Percentiles rank a stretch among this genome's conserved stretches.
phyloP scores from a whole-genome alignment of 2,888 invertebrate genomes.

The Tinea semifulvella region DNA sequence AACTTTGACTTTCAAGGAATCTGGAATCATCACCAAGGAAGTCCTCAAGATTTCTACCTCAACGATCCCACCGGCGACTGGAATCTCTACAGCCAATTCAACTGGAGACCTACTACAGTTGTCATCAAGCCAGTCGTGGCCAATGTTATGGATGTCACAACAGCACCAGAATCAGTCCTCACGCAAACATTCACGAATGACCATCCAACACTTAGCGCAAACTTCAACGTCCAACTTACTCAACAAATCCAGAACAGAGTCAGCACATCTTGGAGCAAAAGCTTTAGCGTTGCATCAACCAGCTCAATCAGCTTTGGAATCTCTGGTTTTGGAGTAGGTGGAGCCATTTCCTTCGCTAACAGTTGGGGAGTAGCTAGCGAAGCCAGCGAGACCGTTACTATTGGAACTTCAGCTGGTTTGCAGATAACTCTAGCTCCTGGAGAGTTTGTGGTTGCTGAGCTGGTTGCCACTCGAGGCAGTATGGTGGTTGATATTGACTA shows the following conservation, averaged over 20 bases:
- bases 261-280: not conserved
- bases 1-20: not conserved
- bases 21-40: not conserved
- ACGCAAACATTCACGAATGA: conserved; percentile 9
- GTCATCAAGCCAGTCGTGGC: not conserved
- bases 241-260: conserved; percentile 8
- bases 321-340: not conserved
- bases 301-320: not conserved
- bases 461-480: conserved; percentile 11
- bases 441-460: conserved; percentile 5
- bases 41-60: not conserved
- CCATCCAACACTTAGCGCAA: not conserved
- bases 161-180: not conserved
- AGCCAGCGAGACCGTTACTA: not conserved
- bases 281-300: not conserved
- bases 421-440: conserved; percentile 9
- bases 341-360: not conserved
- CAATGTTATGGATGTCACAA: not conserved
- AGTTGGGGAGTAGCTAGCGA: not conserved
- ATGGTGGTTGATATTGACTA: conserved; percentile 21
- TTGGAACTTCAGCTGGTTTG: conserved; percentile 7
- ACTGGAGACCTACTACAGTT: conserved; percentile 4
- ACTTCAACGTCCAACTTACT: conserved; percentile 5
- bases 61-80: conserved; percentile 4
- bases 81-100: not conserved